phyloP scores from a whole-genome alignment of 1,140 invertebrate genomes.

The Platorchestia sp. region DNA sequence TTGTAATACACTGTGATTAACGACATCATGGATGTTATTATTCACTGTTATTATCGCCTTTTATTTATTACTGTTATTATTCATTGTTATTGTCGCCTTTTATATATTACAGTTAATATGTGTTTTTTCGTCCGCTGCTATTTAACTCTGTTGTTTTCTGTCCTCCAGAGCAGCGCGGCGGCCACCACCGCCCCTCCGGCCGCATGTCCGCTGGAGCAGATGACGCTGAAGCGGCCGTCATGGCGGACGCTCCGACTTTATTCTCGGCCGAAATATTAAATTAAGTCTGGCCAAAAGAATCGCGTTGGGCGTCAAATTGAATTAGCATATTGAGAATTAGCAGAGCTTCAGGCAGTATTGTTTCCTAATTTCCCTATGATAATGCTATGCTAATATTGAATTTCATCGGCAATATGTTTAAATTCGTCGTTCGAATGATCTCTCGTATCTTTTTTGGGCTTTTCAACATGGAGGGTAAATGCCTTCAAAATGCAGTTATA shows the following conservation, averaged over 20 bases:
- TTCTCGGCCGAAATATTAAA: background rate
- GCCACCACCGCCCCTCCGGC: background rate
- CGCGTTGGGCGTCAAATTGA: conserved; percentile 37
- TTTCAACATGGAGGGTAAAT: background rate
- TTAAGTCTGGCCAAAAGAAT: conserved; percentile 31
- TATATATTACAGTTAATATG: too few relatives aligned
- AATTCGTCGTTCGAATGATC: conserved; percentile 19
- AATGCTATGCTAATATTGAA: conserved; percentile 37
- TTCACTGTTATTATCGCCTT: background rate
- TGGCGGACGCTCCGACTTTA: background rate
- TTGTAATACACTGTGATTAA: too few relatives aligned
- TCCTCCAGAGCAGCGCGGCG: too few relatives aligned
- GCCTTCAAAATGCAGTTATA: background rate
- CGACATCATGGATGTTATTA: too few relatives aligned
- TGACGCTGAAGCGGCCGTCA: background rate
- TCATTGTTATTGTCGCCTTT: too few relatives aligned
- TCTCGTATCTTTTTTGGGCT: background rate
- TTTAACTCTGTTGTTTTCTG: background rate
- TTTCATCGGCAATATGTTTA: conserved; percentile 6
- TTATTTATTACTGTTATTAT: too few relatives aligned
- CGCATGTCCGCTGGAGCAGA: background rate
- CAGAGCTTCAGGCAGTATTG: conserved; percentile 33
- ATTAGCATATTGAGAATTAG: conserved; percentile 38
- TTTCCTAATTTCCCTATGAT: conserved; percentile 41
- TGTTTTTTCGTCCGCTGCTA: too few relatives aligned